phyloP scores from a whole-genome alignment of 2,797 vertebrate species.

The Falco cherrug region DNA sequence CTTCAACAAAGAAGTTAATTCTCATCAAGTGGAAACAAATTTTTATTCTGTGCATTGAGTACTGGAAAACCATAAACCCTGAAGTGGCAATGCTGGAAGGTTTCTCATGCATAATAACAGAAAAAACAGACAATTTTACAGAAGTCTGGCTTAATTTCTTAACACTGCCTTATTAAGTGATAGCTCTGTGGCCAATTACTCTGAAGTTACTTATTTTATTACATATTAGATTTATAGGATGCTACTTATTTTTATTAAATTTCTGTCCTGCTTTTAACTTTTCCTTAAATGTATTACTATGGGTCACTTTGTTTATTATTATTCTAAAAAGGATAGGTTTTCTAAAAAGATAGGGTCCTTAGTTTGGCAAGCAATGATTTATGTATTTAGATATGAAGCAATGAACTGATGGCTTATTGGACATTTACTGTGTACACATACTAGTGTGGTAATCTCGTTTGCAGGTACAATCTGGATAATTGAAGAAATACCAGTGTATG shows the following conservation, averaged over 20 bases:
- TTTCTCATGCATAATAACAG: background rate
- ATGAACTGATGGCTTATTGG: background rate
- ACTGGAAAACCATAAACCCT: background rate
- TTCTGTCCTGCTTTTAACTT: background rate
- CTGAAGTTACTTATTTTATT: background rate
- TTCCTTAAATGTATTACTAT: background rate
- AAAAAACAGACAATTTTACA: background rate
- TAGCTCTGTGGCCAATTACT: background rate
- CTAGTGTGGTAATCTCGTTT: background rate
- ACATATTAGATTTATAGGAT: background rate
- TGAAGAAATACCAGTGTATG: background rate
- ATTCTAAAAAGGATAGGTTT: background rate
- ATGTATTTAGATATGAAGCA: background rate
- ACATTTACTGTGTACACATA: background rate
- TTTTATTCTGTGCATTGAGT: background rate
- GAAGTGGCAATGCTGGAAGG: background rate
- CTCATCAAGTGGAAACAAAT: background rate
- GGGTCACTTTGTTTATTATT: too few relatives aligned
- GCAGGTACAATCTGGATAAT: background rate
- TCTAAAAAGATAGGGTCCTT: background rate
- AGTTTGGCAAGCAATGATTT: background rate
- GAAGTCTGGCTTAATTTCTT: background rate
- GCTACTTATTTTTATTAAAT: background rate
- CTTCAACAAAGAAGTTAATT: constrained; percentile 27
- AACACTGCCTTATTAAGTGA: background rate